Evolutionary conservation across 1,140 invertebrate genomes (phyloP), one percentile per base, ranked within the genome.

Genomic region (Portunus trituberculatus): DNA sequence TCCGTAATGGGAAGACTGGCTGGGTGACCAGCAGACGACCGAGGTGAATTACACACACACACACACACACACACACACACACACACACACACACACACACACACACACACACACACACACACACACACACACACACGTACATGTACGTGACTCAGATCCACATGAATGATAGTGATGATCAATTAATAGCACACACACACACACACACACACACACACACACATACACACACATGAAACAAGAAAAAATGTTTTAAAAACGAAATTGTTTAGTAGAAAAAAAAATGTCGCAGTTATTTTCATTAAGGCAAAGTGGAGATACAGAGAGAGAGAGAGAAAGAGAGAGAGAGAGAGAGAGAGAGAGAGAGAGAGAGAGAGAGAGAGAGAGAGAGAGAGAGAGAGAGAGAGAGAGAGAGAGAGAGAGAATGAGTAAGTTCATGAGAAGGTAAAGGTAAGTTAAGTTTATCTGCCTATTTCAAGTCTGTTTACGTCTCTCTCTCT

Each of bases 301-400:
- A 39, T 39, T 6, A 39, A 39, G 39, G 6, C 39, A 39, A 39
- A 39, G 39, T 39, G 39, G 10, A 92, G 90, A 91, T 46, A 91
- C 46, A 91, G 45, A 67, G 90, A 91, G 90, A 91, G 90, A 91
- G 90, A 91, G 46, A 91, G 90, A 91, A 48, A 91, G 32, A 89
- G 87, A 89, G 87, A 89, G 4, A 45, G 32, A 89, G 88, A 90
- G 39, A 90, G 14, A 89, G 20, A n/a, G 31, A 89, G 31, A 89
- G 87, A 32, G 87, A 89, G 32, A 89, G 29, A 32, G 31, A 89
- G 31, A 89, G 87, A 32, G 20, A 89, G 31, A 89, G 87, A 89
- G 87, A 89, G 87, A 89, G 4, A 45, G 87, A 89, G 87, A 89
- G 45, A 88, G 45, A 88, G 86, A 39, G 32, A 88, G 31, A 90